Conservation (phyloP, 2,113 vertebrate genomes). For the Myotis davidii region DNA sequence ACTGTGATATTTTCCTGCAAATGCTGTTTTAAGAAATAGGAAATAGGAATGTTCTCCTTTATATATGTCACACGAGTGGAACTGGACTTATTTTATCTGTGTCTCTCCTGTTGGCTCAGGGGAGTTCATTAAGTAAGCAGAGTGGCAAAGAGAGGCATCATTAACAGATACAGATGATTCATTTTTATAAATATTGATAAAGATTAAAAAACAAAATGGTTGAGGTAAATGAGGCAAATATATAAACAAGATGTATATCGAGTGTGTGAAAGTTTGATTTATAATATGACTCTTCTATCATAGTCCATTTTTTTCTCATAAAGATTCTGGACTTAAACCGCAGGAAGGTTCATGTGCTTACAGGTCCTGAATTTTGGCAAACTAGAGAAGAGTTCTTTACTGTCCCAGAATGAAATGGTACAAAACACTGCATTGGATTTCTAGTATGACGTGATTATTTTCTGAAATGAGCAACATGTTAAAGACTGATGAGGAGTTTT, state of each 20-base stretch:
- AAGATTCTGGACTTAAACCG: background rate
- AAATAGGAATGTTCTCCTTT: background rate
- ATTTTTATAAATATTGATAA: constrained; percentile 9
- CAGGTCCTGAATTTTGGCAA: background rate
- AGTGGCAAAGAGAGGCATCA: background rate
- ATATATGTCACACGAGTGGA: background rate
- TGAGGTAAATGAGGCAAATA: background rate
- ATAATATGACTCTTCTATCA: background rate
- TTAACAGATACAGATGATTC: background rate
- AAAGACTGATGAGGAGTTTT: background rate
- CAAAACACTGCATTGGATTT: background rate
- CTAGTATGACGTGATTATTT: background rate
- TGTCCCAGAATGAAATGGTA: background rate
- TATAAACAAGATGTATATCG: background rate
- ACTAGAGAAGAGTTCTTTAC: background rate
- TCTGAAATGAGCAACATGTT: background rate
- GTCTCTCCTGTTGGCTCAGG: background rate
- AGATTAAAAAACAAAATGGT: background rate
- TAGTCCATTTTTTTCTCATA: too few species aligned
- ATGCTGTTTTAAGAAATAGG: background rate
- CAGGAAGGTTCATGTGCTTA: background rate
- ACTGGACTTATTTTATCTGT: constrained; percentile 43
- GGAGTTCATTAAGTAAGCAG: constrained; percentile 33
- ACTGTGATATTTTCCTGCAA: background rate
- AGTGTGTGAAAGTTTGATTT: background rate